These are phyloP conservation scores for Drosophila koepferae DNA, from an alignment of 2,888 invertebrate genomes.

Conservation along the genomic window DNA sequence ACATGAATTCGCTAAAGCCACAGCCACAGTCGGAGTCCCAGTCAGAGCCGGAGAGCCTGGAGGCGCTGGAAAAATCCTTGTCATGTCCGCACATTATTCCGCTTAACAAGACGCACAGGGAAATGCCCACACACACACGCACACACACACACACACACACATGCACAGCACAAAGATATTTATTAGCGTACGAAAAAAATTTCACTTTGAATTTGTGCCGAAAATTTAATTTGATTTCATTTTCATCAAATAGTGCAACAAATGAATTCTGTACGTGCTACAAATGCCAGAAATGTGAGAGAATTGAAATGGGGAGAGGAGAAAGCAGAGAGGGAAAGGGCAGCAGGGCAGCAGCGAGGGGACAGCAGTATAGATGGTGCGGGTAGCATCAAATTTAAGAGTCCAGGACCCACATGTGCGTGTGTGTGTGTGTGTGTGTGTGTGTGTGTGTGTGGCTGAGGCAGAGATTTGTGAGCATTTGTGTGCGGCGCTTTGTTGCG, in stretches of 20 bases:
- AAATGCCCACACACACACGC: slow-evolving; percentile 5
- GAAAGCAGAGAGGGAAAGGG: not conserved
- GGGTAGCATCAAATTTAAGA: not conserved
- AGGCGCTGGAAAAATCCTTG: slow-evolving; percentile 3
- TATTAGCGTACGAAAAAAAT: slow-evolving; percentile 38
- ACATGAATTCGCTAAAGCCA: not conserved
- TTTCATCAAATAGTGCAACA: slow-evolving; percentile 80
- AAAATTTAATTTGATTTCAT: slow-evolving; percentile 79
- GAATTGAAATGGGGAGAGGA: not conserved
- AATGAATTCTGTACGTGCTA: slow-evolving; percentile 78
- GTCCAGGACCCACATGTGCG: slow-evolving; percentile 46
- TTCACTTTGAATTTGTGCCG: slow-evolving; percentile 74
- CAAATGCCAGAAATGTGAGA: slow-evolving; percentile 62
- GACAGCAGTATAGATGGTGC: not conserved
- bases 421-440: slow-evolving; percentile 21
- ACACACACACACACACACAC: slow-evolving; percentile 12
- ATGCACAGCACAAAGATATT: slow-evolving; percentile 23
- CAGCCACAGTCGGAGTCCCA: not conserved
- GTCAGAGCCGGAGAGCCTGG: not conserved
- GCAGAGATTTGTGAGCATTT: slow-evolving; percentile 74
- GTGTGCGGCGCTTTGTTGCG: slow-evolving; percentile 60
- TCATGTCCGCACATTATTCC: slow-evolving; percentile 8
- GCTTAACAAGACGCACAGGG: not conserved
- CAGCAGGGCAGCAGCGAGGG: not conserved
- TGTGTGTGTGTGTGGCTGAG: slow-evolving; percentile 35